Evolutionary conservation across 2,888 invertebrate species (phyloP), one percentile per base, ranked within the genome.

Genomic region (Tipula vernalis): DNA sequence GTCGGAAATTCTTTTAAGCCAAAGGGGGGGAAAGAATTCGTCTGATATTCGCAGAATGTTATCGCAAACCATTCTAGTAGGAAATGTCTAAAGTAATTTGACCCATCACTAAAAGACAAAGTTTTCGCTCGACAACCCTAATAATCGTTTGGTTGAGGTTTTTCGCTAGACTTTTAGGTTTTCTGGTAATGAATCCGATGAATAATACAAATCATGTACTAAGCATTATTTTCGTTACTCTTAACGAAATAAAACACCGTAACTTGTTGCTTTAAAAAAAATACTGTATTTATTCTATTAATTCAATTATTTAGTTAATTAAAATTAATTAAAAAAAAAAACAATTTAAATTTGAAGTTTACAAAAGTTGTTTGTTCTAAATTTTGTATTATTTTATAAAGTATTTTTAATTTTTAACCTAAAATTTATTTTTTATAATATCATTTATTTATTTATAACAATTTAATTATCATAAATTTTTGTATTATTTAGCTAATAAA

Each of bases 271-370:
- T 51, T 71, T 71, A 10, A 71, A 71, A 71, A 71, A 71, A 71
- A 71, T 71, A 71, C 71, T 71, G 71, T 71, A 71, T 71, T 71
- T 71, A 71, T 71, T 71, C 71, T 71, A 71, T 71, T 71, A 71
- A 71, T 71, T 71, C 71, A 71, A 71, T 71, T 71, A 71, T 71
- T 71, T 71, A 71, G 10, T 71, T 71, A 71, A 10, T 28, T 71
- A 71, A 71, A 71, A 71, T 28, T 71, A 71, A 28, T 71, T 28
- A 71, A 71, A 71, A 71, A 71, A 71, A 18, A 71, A 71, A 71
- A 18, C 28, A 28, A 28, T 28, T 28, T 71, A 71, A 28, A 28
- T 71, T 71, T 71, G 10, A 15, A 51, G 5, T 51, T 51, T 51
- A 51, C 28, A 28, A 57, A 6, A 5, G 15, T 57, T 71, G 28